Base-by-base conservation (phyloP, 2,113 vertebrate genomes). In the Cynopterus brachyotis region DNA sequence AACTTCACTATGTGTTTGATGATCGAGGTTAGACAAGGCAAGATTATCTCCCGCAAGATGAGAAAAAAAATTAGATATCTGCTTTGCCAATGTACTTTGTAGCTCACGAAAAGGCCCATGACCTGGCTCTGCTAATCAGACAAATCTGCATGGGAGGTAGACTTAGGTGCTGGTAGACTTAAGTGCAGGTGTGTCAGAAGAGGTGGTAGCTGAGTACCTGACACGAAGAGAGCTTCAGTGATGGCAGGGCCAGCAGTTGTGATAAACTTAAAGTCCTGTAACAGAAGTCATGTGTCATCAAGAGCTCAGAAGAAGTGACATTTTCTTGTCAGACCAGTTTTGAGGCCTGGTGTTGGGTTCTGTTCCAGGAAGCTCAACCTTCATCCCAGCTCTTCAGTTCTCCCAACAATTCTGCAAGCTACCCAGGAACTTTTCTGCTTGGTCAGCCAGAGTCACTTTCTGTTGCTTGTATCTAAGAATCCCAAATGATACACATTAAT, bases 261-360 rank as follows among this genome's bases (percentile, higher is more conserved):
- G 32, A 90, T 22, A 59, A 69, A 89, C 72, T 50, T 40, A 40
- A 9, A 30, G 16, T 53, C 59, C 80, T 72, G 84, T 70, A 22
- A 83, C 32, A 67, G 66, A 81, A 75, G 12, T 76, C 30, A 0
- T 0, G 0, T 72, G 28, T 57, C 50, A 66, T 1, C 0, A 4
- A 87, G 80, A 80, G 45, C 62, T 92, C 80, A 37, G n/a, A 2
- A 83, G 20, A 66, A 32, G 59, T 35, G 30, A 47, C 17, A 5
- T 55, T 94, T 94, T 91, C 96, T 92, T 0, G 8, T 85, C 89
- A 93, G 78, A 83, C 89, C 62, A 89, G 92, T 93, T 97, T 73
- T 59, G 60, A 85, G 32, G 72, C 80, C 20, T 92, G 66, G 55
- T 35, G 7, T 32, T 67, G 81, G 47, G 4, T 53, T 53, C 42